These are phyloP conservation scores for Oryzias sinensis DNA, from an alignment of 2,797 vertebrate genomes.

Conservation along the genomic window DNA sequence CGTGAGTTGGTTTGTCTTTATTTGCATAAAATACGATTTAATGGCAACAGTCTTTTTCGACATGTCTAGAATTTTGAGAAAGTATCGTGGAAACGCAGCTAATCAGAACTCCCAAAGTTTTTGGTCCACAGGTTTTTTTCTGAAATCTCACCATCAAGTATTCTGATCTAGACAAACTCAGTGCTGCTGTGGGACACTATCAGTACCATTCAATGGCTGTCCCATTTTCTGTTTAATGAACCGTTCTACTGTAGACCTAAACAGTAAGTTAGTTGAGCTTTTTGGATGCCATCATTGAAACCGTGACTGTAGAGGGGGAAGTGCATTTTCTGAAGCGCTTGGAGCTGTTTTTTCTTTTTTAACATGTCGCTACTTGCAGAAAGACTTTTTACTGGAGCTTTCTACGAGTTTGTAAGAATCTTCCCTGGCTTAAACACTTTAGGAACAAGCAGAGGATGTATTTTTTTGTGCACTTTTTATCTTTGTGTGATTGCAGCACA, in stretches of 20 bases:
- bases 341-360: neutral
- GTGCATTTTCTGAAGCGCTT: constrained; percentile 26
- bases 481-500: constrained; percentile 31
- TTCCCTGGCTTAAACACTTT: constrained; percentile 29
- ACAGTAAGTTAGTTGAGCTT: constrained; percentile 33
- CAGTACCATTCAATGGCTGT: constrained; percentile 33
- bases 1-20: too few species aligned
- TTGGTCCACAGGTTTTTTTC: too few species aligned
- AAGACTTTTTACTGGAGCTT: too few species aligned
- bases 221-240: constrained; percentile 54
- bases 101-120: too few species aligned
- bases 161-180: neutral
- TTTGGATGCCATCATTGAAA: constrained; percentile 26
- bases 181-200: constrained; percentile 27
- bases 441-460: constrained; percentile 40
- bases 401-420: neutral
- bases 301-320: constrained; percentile 11
- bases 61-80: too few species aligned
- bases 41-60: too few species aligned
- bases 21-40: too few species aligned
- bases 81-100: too few species aligned
- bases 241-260: constrained; percentile 57
- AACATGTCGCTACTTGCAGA: too few species aligned
- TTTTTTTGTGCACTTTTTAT: constrained; percentile 51
- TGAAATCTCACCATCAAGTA: neutral